phyloP scores from a whole-genome alignment of 1,140 invertebrate genomes.

The Cardiocondyla obscurior region DNA sequence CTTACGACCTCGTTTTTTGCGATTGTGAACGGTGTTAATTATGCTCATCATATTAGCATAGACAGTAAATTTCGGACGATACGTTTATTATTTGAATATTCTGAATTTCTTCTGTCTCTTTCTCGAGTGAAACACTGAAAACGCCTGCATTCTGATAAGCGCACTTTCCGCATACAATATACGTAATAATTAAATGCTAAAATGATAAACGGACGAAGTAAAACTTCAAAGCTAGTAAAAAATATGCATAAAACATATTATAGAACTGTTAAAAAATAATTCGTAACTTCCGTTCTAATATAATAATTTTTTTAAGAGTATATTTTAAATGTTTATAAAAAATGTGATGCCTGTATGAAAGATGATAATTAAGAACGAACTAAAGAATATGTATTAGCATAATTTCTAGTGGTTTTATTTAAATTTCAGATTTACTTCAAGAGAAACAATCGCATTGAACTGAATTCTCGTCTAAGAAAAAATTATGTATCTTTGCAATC shows the following conservation, averaged over 20 bases:
- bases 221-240: background rate
- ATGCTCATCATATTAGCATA: background rate
- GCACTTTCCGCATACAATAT: background rate
- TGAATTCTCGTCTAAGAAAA: background rate
- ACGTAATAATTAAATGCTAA: background rate
- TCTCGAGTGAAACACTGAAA: background rate
- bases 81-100: background rate
- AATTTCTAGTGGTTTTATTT: background rate
- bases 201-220: no score
- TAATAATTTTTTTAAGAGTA: no score
- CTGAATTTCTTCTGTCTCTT: background rate
- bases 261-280: background rate
- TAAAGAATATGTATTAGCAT: background rate
- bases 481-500: constrained; percentile 7
- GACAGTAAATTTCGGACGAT: background rate
- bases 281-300: background rate
- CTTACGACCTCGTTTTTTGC: background rate
- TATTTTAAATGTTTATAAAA: no score
- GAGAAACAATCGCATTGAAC: background rate
- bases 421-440: background rate
- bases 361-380: background rate
- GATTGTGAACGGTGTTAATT: background rate
- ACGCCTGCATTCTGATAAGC: background rate
- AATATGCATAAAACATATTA: background rate
- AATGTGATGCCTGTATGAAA: background rate